These are phyloP conservation scores for Tricholauxania praeusta DNA, from an alignment of 2,888 invertebrate species.

Conservation along the genomic window DNA sequence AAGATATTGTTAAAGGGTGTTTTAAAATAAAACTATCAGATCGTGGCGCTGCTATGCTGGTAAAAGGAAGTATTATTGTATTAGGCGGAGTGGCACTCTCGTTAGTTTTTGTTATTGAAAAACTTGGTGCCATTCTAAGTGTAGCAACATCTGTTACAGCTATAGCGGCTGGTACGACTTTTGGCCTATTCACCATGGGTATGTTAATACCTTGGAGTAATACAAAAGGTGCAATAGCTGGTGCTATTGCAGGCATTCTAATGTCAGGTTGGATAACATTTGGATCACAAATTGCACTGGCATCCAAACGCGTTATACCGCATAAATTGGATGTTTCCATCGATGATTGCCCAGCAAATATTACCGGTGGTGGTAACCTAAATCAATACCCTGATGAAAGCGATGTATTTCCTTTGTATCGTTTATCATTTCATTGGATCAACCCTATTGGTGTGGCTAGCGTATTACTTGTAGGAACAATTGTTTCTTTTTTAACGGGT, in stretches of 20 bases:
- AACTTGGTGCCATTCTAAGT: constrained; percentile 84
- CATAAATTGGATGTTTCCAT: constrained; percentile 71
- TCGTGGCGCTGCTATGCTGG: constrained; percentile 73
- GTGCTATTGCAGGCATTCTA: constrained; percentile 74
- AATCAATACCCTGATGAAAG: constrained; percentile 66
- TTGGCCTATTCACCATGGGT: constrained; percentile 86
- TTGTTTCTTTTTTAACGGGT: constrained; percentile 74
- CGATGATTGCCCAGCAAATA: constrained; percentile 63
- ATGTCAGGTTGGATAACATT: constrained; percentile 75
- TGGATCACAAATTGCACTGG: constrained; percentile 77
- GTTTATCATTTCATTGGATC: constrained; percentile 86
- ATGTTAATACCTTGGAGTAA: constrained; percentile 87
- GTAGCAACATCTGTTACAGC: constrained; percentile 82
- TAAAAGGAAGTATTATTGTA: constrained; percentile 74
- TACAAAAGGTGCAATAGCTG: constrained; percentile 73
- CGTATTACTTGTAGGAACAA: constrained; percentile 76
- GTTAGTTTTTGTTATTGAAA: constrained; percentile 78
- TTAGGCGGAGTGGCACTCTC: constrained; percentile 76
- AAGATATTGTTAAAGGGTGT: constrained; percentile 84
- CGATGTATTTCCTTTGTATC: constrained; percentile 78
- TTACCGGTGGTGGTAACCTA: constrained; percentile 43
- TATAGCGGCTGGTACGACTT: constrained; percentile 85
- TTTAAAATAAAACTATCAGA: constrained; percentile 74
- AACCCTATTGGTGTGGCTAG: constrained; percentile 78
- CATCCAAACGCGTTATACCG: constrained; percentile 72